A percentile compares a stretch with the other conserved stretches of the same genome.
Evolutionary conservation across 2,113 vertebrate species (phyloP).

Genomic region (Malurus elegans): DNA sequence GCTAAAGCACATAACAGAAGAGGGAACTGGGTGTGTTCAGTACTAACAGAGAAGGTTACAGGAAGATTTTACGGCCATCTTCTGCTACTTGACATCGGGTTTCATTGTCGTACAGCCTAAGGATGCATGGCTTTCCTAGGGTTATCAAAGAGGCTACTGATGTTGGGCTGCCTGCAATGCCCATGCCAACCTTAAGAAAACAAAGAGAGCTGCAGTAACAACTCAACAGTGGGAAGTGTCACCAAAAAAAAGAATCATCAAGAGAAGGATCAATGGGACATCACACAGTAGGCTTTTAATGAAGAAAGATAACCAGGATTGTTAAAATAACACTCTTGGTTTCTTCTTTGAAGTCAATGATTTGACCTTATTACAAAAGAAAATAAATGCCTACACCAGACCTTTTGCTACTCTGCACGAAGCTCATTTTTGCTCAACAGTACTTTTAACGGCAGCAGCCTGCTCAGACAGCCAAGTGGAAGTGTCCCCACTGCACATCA

Average conservation of each 20-base stretch:
- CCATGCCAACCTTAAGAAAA: not conserved
- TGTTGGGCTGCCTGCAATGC: not conserved
- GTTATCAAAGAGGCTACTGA: not conserved
- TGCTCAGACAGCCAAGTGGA: slow-evolving; percentile 69
- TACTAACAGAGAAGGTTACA: not conserved
- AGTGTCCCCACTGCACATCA: slow-evolving; percentile 36
- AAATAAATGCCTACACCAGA: not conserved
- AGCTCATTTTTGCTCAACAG: not conserved
- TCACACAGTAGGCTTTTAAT: not conserved
- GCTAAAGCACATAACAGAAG: not conserved
- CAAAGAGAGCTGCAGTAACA: not conserved
- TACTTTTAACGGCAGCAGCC: not conserved
- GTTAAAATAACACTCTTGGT: not conserved
- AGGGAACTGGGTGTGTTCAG: not conserved
- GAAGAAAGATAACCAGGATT: not conserved
- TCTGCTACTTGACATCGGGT: not conserved
- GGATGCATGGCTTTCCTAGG: not conserved
- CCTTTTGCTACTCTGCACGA: not conserved
- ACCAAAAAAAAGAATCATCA: not conserved
- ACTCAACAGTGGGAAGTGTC: not conserved
- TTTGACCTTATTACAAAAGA: not conserved
- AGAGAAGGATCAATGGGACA: not conserved
- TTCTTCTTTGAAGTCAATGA: not conserved
- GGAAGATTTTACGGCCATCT: not conserved
- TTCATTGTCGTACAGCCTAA: not conserved